Conservation (phyloP, 2,797 vertebrate species). For the Tokudaia muenninki region DNA sequence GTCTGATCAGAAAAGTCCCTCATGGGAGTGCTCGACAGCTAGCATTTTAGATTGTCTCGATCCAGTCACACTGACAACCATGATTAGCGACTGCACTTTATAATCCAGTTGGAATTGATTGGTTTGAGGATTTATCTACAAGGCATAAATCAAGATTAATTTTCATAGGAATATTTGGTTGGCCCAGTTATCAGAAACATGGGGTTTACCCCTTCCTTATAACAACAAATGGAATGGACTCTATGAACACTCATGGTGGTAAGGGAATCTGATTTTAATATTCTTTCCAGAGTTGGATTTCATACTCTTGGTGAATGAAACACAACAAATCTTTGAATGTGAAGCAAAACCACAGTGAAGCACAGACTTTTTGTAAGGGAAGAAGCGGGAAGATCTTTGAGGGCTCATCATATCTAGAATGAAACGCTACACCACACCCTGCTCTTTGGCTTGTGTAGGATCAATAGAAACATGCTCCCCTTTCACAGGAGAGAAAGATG, state of each 20-base stretch:
- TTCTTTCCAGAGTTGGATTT: not conserved
- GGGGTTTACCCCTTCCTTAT: not conserved
- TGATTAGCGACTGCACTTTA: too few species aligned
- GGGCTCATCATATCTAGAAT: not conserved
- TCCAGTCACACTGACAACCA: not conserved
- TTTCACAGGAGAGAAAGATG: not conserved
- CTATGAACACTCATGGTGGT: not conserved
- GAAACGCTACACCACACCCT: constrained; percentile 37
- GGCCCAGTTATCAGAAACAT: constrained; percentile 1
- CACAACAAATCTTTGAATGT: not conserved
- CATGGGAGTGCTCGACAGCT: rapidly evolving
- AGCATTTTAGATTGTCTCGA: not conserved
- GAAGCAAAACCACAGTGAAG: not conserved
- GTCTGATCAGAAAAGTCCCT: not conserved
- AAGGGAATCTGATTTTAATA: not conserved
- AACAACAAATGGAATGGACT: not conserved
- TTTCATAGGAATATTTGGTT: not conserved
- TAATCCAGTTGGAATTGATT: not conserved
- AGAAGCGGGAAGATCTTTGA: not conserved
- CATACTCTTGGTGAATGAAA: not conserved
- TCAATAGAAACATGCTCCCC: not conserved
- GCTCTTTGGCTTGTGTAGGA: not conserved
- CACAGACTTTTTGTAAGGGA: not conserved
- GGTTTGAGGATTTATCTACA: not conserved
- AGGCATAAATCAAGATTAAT: not conserved